Base-by-base conservation (phyloP, 23 tunicate species). In the Ciona savignyi region DNA sequence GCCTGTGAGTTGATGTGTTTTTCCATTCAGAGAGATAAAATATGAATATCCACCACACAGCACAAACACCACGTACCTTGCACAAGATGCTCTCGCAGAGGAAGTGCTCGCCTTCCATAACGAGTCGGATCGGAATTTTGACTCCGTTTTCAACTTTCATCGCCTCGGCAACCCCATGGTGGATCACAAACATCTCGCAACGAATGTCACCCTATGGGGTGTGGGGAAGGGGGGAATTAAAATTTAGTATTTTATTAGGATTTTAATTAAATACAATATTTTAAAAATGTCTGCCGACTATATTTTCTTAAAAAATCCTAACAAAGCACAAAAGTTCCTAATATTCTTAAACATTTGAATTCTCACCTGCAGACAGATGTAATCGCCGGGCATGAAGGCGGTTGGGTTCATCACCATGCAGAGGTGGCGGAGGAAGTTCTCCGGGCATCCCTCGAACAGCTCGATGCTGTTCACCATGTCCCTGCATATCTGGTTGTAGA, bases 301-400 rank as follows among this genome's bases (percentile, higher is more conserved):
- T n/a, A n/a, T n/a, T n/a, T n/a, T n/a, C n/a, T n/a, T n/a, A 51
- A 51, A 51, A 51, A 51, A 51, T 15, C 19, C 62, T 15, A 51
- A 51, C 19, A 51, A 51, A 51, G 21, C 62, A 51, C 19, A 21
- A 51, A n/a, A n/a, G n/a, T n/a, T n/a, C n/a, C n/a, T n/a, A n/a
- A n/a, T n/a, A n/a, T n/a, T n/a, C n/a, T n/a, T n/a, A n/a, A n/a
- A n/a, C n/a, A n/a, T n/a, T n/a, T n/a, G n/a, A n/a, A n/a, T n/a
- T n/a, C n/a, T n/a, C 2, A 85, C 97, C 78, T 91, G 82, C 32
- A 85, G 74, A 78, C 97, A 91, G 24, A 91, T 85, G 70, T 84
- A 85, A 71, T 91, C 97, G 21, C 87, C 86, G 6, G 97, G 97
- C 86, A 81, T 91, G 73, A 67, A 91, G 25, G 93, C 78, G 0